Evolutionary conservation across 2,888 invertebrate species (phyloP), one percentile per base, ranked within the genome.

Genomic region (Rhopalosiphum nymphaeae): DNA sequence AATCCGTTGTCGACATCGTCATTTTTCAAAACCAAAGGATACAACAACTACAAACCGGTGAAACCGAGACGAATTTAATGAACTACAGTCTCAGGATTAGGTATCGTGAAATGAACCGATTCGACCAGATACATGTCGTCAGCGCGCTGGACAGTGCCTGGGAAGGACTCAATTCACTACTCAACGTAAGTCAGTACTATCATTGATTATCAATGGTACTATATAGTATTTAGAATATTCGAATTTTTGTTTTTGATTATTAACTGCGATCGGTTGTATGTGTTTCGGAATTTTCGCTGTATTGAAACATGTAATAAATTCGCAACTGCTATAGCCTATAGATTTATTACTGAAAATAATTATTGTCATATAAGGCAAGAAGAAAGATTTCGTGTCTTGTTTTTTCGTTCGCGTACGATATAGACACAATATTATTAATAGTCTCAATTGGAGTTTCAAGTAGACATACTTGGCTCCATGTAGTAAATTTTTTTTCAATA

Each of bases 91-190:
- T 16, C 46, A 13, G 7, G 46, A n/a, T 44, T n/a, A 1, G 1
- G 21, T 25, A 16, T 84, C 56, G 56, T 9, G 29, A 84, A 85
- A 85, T 57, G 44, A n/a, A 44, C 13, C 91, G 44, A 25, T 42
- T 5, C 44, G 49, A 36, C 44, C 92, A 42, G 56, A 29, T 53
- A 7, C 42, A 26, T 10, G 92, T 67, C 29, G 53, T 92, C 61
- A 89, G 67, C 26, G 67, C 92, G 26, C 10, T 88, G 87, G 92
- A 92, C 49, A 92, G 36, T 16, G 88, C 61, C 7, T 88, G 92
- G 92, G 89, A 93, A 93, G 56, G 53, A 87, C 88, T 93, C 7
- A 89, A 93, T 53, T 42, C 87, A 11, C 78, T 93, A 11, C 56
- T 93, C 3, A 49, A 78, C 56, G 89, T 93, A 46, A 93, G 78